These are phyloP conservation scores for Micoletzkya japonica DNA, from an alignment of 2,888 invertebrate genomes.

Conservation along the genomic window DNA sequence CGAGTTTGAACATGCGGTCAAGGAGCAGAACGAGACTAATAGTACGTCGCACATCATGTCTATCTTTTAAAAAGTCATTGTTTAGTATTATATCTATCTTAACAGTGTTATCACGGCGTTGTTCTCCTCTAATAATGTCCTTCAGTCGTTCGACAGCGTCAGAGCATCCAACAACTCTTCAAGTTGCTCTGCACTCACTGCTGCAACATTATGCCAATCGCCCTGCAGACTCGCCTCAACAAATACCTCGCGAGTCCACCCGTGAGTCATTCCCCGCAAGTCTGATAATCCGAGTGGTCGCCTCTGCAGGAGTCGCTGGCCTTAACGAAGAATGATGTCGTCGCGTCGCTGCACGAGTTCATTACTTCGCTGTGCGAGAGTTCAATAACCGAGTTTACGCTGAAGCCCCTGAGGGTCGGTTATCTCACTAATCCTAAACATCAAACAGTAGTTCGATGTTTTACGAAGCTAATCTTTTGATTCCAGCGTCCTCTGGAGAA, in stretches of 20 bases:
- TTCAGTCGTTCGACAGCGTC: constrained; percentile 37
- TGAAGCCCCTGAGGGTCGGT: constrained; percentile 33
- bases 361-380: constrained; percentile 39
- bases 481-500: not conserved
- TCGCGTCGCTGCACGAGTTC: constrained; percentile 39
- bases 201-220: constrained; percentile 54
- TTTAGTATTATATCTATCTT: not conserved
- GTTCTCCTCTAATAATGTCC: not conserved
- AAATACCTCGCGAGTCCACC: constrained; percentile 39
- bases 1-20: constrained; percentile 32
- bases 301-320: constrained; percentile 30
- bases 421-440: not conserved
- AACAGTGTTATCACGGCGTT: not conserved
- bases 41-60: not conserved
- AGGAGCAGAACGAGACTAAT: not conserved
- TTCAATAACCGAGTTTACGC: constrained; percentile 36
- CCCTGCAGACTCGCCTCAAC: constrained; percentile 37
- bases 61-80: not conserved
- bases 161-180: constrained; percentile 53
- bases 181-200: constrained; percentile 65
- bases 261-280: constrained; percentile 1
- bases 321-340: constrained; percentile 33
- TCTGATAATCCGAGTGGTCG: not conserved
- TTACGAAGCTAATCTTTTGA: too few relatives aligned
- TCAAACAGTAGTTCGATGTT: not conserved